Conservation (phyloP, 2,888 invertebrate species). For the Calameuta filiformis region DNA sequence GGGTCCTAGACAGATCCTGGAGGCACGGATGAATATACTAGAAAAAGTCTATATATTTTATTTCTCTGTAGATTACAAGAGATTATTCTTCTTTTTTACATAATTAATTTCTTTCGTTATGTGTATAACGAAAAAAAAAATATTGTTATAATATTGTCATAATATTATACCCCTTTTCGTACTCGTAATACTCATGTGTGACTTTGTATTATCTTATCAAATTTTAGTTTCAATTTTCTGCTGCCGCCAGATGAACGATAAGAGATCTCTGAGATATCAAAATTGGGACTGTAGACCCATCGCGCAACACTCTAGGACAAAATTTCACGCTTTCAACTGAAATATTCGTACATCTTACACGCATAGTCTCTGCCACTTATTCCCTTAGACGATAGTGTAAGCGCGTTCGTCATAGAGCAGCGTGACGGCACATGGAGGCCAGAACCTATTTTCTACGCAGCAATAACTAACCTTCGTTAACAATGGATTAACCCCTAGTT, state of each 20-base stretch:
- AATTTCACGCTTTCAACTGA: neutral
- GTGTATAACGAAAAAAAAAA: no score
- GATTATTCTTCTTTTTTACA: neutral
- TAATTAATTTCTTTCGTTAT: neutral
- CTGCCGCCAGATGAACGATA: conserved; percentile 10
- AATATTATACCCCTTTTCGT: no score
- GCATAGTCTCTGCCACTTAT: neutral
- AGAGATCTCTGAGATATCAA: conserved; percentile 12
- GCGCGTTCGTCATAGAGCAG: neutral
- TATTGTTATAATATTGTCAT: no score
- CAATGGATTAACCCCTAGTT: conserved; percentile 34
- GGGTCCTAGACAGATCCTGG: neutral
- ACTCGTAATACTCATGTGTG: no score
- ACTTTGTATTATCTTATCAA: neutral
- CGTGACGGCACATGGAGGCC: neutral
- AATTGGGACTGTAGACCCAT: conserved; percentile 2
- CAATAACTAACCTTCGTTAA: conserved; percentile 23
- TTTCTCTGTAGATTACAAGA: neutral
- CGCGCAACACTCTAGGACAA: neutral
- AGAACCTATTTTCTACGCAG: neutral
- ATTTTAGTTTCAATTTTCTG: neutral
- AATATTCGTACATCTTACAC: neutral
- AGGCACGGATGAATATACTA: neutral
- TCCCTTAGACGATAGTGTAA: conserved; percentile 11
- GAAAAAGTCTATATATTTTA: neutral